Conservation (phyloP, 2,888 invertebrate genomes). For the Seladonia tumulorum region DNA sequence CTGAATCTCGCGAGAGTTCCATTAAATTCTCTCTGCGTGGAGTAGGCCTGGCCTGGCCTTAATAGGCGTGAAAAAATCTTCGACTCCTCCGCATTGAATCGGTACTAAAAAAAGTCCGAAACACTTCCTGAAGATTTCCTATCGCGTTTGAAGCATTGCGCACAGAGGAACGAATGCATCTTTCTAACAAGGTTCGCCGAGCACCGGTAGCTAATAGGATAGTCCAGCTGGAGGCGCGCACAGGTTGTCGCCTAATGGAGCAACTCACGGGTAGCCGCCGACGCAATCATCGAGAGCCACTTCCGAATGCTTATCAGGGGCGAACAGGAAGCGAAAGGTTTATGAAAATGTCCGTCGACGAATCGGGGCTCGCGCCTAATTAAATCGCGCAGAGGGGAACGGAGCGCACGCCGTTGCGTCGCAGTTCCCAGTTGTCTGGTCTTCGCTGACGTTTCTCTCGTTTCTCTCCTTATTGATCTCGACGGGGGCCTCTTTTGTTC, state of each 20-base stretch:
- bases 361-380: constrained; percentile 12
- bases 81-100: not conserved
- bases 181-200: not conserved
- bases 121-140: not conserved
- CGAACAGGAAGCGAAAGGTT: constrained; percentile 14
- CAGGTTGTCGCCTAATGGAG: not conserved
- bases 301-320: constrained; percentile 45
- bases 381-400: constrained; percentile 17
- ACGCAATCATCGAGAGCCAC: constrained; percentile 49
- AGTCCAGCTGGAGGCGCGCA: not conserved
- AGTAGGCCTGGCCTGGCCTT: not conserved
- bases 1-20: too few relatives aligned
- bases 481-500: not conserved
- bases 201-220: not conserved
- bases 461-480: not conserved
- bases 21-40: not conserved
- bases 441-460: not conserved
- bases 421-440: not conserved
- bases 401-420: not conserved
- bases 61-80: not conserved
- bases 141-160: not conserved
- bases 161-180: not conserved
- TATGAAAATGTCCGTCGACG: constrained; percentile 10
- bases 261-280: constrained; percentile 40
- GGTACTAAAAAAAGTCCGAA: not conserved